Conservation (phyloP, 2,113 vertebrate species). For the Fregata magnificens region DNA sequence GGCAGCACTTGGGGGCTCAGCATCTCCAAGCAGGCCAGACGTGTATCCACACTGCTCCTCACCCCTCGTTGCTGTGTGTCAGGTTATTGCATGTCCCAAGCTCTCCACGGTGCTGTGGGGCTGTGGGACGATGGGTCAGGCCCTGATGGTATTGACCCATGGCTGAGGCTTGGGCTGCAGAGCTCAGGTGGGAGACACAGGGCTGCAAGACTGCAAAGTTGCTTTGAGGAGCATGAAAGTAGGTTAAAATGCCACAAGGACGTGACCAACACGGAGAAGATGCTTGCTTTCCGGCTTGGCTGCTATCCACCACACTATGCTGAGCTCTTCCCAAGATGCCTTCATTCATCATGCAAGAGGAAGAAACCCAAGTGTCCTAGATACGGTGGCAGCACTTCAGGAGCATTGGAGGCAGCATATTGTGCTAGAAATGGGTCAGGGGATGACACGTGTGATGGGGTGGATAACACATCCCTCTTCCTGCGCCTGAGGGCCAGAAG, state of each 20-base stretch:
- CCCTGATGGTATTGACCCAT: neutral
- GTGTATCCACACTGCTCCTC: neutral
- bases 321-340: neutral
- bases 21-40: too few species aligned
- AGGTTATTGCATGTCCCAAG: neutral
- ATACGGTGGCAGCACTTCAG: neutral
- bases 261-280: rapidly evolving
- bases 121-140: neutral
- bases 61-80: neutral
- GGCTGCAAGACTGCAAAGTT: neutral
- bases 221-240: neutral
- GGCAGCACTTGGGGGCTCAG: neutral
- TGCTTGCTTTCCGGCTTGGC: neutral
- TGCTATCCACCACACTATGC: rapidly evolving
- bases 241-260: neutral
- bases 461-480: neutral
- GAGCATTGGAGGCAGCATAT: neutral
- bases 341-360: neutral
- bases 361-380: neutral
- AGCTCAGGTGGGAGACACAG: neutral
- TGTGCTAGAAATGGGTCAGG: neutral
- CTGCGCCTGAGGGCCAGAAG: neutral
- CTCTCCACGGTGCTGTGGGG: rapidly evolving
- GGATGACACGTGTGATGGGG: rapidly evolving
- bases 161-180: neutral